Percentiles rank a stretch among this genome's conserved stretches.
Conservation (phyloP, 2,113 vertebrate genomes). For the Anhinga rufa region DNA sequence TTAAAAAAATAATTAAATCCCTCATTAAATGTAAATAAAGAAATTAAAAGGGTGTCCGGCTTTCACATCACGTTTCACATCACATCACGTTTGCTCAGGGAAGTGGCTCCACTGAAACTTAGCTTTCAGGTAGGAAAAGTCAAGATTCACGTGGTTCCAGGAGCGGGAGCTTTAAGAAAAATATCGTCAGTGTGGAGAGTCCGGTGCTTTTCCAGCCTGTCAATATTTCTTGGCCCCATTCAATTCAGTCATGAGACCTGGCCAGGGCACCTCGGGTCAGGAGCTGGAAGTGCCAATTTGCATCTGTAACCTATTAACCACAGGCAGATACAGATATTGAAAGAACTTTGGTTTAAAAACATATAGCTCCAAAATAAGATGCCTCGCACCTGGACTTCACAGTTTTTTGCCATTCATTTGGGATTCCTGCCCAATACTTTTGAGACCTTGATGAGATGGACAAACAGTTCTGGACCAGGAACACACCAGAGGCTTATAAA, state of each 20-base stretch:
- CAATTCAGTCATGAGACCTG: background rate
- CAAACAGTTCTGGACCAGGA: background rate
- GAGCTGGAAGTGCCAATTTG: background rate
- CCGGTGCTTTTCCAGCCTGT: background rate
- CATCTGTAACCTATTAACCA: conserved; percentile 14
- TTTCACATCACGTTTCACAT: background rate
- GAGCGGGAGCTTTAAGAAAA: background rate
- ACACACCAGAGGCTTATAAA: background rate
- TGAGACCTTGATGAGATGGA: background rate
- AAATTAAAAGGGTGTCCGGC: background rate
- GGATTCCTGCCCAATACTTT: background rate
- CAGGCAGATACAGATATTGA: background rate
- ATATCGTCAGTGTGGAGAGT: background rate
- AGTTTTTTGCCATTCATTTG: background rate
- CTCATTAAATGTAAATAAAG: background rate
- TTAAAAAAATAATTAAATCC: background rate
- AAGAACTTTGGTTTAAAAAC: background rate
- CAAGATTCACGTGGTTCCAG: background rate
- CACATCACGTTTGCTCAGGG: fast-evolving
- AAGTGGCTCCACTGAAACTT: background rate
- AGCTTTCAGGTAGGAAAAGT: background rate
- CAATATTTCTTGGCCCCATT: background rate
- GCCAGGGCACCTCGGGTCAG: background rate
- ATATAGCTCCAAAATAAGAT: background rate
- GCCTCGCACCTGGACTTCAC: background rate